A percentile compares a stretch with the other conserved stretches of the same genome.
Conservation (phyloP, 2,797 vertebrate genomes). For the Etheostoma nigrum region DNA sequence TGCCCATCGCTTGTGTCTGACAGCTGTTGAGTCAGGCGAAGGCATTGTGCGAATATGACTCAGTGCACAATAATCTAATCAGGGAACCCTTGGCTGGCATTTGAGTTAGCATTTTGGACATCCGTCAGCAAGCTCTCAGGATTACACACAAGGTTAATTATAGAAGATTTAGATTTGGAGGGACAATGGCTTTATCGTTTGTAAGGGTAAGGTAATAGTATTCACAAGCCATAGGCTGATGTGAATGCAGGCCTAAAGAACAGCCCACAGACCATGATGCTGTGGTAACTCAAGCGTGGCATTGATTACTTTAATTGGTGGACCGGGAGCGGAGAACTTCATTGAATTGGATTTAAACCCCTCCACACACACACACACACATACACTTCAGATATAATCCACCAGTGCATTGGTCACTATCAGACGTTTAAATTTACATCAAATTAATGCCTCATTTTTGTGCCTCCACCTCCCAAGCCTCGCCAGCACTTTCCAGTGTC, state of each 20-base stretch:
- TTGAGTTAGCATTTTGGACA: slow-evolving; percentile 73
- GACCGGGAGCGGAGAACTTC: slow-evolving; percentile 59
- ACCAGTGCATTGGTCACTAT: slow-evolving; percentile 62
- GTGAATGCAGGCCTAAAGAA: slow-evolving; percentile 38
- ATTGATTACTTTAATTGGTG: slow-evolving; percentile 78
- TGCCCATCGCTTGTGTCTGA: slow-evolving; percentile 67
- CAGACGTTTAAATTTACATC: slow-evolving; percentile 56
- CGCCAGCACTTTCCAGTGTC: slow-evolving; percentile 35
- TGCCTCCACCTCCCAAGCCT: slow-evolving; percentile 10
- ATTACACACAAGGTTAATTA: slow-evolving; percentile 81
- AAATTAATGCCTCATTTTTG: slow-evolving; percentile 43
- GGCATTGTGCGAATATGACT: slow-evolving; percentile 75
- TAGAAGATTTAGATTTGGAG: slow-evolving; percentile 64
- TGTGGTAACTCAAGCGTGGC: slow-evolving; percentile 63
- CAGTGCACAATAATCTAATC: slow-evolving; percentile 77
- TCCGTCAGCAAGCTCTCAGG: slow-evolving; percentile 73
- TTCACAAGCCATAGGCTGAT: slow-evolving; percentile 53
- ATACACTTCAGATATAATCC: slow-evolving; percentile 65
- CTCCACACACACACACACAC: not conserved
- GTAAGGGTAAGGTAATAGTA: slow-evolving; percentile 58
- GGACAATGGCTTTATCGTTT: slow-evolving; percentile 62
- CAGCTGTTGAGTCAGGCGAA: slow-evolving; percentile 79
- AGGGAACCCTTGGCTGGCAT: slow-evolving; percentile 64
- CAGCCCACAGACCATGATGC: slow-evolving; percentile 31
- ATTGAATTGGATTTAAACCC: slow-evolving; percentile 68